Evolutionary conservation across 2,888 invertebrate genomes (phyloP), one percentile per base, ranked within the genome.

Genomic region (Andrena dorsata): DNA sequence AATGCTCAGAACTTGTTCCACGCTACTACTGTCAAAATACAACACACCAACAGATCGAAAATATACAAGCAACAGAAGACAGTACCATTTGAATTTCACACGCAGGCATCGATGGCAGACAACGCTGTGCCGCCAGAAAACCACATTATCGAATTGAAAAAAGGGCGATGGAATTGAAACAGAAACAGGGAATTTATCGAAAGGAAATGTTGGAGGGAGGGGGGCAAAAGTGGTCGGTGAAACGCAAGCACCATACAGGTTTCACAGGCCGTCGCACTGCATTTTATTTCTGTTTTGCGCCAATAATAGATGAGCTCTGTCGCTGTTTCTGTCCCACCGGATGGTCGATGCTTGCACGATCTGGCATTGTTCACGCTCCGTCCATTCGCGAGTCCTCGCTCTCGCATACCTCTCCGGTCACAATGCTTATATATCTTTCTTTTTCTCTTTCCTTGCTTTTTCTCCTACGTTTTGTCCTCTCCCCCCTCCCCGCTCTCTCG

Each of bases 221-320:
- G 26, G 77, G 74, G 72, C 64, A 81, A 79, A 84, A 86, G 84
- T 88, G 84, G 88, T 80, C 82, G 86, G 83, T 88, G 80, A 66
- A 74, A 78, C 78, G 84, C 69, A 82, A 82, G 82, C 77, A 83
- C 82, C 81, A 82, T 86, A 86, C 77, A 70, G 69, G 84, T 88
- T 84, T 86, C 80, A 75, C 88, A 86, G 88, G 82, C 86, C 88
- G 86, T 86, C 88, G 88, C 89, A 88, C 87, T 84, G 89, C 88
- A 89, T 90, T 90, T 90, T 90, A 90, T 90, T 90, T 90, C 89
- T 90, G 88, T 89, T 90, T 90, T 88, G 90, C 86, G 90, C 90
- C 90, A 90, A 88, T 90, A 90, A 90, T 90, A 90, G 90, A 90
- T 90, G 89, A 89, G 86, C 87, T 76, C 84, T 70, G 86, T 83